A percentile compares a stretch with the other conserved stretches of the same genome.
These are phyloP conservation scores for Drosophila burlai DNA, from an alignment of 1,140 invertebrate species.

Conservation along the genomic window DNA sequence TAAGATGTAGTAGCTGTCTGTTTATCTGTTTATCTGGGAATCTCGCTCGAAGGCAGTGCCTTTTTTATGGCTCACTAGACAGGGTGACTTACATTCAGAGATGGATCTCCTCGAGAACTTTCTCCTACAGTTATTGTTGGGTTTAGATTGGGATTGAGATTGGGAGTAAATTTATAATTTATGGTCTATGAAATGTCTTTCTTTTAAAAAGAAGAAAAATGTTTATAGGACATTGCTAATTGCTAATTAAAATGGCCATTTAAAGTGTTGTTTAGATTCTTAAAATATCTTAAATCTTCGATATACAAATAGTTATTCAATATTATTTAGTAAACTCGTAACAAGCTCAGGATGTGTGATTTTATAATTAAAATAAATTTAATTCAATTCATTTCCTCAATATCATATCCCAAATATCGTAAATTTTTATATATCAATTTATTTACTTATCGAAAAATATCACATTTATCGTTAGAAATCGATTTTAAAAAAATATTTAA, in stretches of 20 bases:
- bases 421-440: neutral
- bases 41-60: neutral
- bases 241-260: too few species aligned
- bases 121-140: neutral
- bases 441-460: neutral
- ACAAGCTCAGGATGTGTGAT: too few species aligned
- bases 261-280: too few species aligned
- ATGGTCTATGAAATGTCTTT: neutral
- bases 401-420: neutral
- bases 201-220: neutral
- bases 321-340: too few species aligned
- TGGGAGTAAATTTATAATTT: neutral
- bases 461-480: neutral
- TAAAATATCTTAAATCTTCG: too few species aligned
- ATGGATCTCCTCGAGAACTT: neutral
- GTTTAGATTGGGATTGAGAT: neutral
- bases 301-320: too few species aligned
- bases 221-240: too few species aligned
- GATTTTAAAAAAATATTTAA: neutral
- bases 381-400: neutral
- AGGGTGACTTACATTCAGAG: slow-evolving; percentile 2
- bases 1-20: slow-evolving; percentile 5
- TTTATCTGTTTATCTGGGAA: slow-evolving; percentile 7
- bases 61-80: neutral
- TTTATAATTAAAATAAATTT: too few species aligned